Conservation (phyloP, 1,140 invertebrate genomes). For the Atta cephalotes region DNA sequence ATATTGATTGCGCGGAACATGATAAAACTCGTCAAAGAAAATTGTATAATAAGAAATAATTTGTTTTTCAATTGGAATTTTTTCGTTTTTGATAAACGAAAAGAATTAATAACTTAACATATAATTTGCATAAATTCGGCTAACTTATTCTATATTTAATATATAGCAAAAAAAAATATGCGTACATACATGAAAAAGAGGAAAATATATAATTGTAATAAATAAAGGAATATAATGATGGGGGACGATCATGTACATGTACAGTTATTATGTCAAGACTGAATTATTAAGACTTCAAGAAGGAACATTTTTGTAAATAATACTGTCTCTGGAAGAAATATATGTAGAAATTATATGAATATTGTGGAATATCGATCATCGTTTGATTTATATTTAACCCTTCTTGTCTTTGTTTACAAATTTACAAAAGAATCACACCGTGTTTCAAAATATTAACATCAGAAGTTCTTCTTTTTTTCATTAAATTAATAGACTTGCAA, state of each 20-base stretch:
- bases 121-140: slow-evolving; percentile 34
- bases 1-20: background rate
- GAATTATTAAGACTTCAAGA: slow-evolving; percentile 83
- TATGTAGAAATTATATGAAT: slow-evolving; percentile 80
- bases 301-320: slow-evolving; percentile 85
- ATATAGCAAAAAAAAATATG: slow-evolving; percentile 51
- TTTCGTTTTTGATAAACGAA: background rate
- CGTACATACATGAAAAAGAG: slow-evolving; percentile 57
- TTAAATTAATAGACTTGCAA: slow-evolving; percentile 63
- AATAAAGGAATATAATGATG: slow-evolving; percentile 70
- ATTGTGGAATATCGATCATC: slow-evolving; percentile 64
- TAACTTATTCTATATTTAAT: slow-evolving; percentile 33
- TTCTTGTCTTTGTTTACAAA: background rate
- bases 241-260: slow-evolving; percentile 78
- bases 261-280: slow-evolving; percentile 84
- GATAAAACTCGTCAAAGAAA: slow-evolving; percentile 29
- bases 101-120: slow-evolving; percentile 11
- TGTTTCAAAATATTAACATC: slow-evolving; percentile 28
- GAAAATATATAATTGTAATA: slow-evolving; percentile 72
- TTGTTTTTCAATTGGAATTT: background rate
- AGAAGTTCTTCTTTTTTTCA: slow-evolving; percentile 56
- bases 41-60: background rate
- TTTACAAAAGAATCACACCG: slow-evolving; percentile 22
- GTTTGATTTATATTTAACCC: slow-evolving; percentile 31
- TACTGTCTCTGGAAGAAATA: slow-evolving; percentile 81